Base-by-base conservation (phyloP, 2,113 vertebrate species). In the Ploceus nigricollis region DNA sequence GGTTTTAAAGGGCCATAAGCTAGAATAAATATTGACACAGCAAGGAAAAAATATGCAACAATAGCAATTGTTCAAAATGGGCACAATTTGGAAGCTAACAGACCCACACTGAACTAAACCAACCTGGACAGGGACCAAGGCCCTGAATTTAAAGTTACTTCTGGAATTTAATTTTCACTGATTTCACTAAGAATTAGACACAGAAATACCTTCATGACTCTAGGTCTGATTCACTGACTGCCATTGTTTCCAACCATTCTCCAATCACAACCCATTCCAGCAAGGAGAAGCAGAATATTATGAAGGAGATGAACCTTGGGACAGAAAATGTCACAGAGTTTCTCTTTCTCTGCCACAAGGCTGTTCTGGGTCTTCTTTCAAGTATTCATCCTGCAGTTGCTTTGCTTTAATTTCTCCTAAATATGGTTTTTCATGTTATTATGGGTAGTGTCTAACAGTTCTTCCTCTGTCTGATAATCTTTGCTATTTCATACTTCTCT, bases 1-100 rank as follows among this genome's bases (percentile, higher is more conserved):
- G 47, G 7, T 64, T 95, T 92, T 73, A 93, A 87, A 96, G 61
- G 40, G 21, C 53, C 33, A 72, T 84, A 87, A 69, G 1, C 65
- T 91, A 69, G 69, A 87, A 87, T 80, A 97, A 96, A 96, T 83
- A 96, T 93, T 96, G 91, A 87, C 82, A 76, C 45, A 84, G 48
- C 53, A 71, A 94, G 83, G 83, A 82, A 95, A 94, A 90, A 94
- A 73, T 69, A 93, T 53, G 33, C 58, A 90, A 93, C 93, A 89
- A 95, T 89, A 90, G 51, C 65, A 92, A 84, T 95, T 94, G 88
- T 89, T 94, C 37, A 72, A 92, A 89, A 82, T 57, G 39, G 68
- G 42, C 61, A 65, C 39, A 27, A 72, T 64, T 27, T 89, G 72
- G 82, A 84, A 87, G 37, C 17, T 50, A 54, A 58, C 31, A 82